Evolutionary conservation across 2,888 invertebrate species (phyloP).

Genomic region (Alcis repandata): DNA sequence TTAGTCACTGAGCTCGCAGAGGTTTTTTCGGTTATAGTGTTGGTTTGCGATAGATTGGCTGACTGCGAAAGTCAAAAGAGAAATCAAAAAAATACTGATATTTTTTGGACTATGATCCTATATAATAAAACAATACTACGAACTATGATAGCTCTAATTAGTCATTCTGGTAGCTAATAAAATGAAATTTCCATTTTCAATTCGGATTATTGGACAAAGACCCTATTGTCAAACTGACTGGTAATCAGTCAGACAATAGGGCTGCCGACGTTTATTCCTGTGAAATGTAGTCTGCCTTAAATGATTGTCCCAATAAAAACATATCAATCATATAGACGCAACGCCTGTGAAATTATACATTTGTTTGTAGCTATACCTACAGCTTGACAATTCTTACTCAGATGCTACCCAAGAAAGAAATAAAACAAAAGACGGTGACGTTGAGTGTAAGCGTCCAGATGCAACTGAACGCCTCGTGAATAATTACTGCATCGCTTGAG

Average conservation of each 20-base stretch:
- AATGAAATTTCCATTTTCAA: no score
- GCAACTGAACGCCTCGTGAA: constrained; percentile 76
- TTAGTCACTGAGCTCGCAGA: background rate
- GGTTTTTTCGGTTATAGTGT: constrained; percentile 48
- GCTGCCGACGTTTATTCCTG: no score
- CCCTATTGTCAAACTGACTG: no score
- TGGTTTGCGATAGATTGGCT: constrained; percentile 73
- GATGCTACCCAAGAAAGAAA: background rate
- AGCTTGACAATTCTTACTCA: constrained; percentile 39
- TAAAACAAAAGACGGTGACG: constrained; percentile 57
- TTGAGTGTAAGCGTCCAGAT: constrained; percentile 74
- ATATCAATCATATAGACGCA: background rate
- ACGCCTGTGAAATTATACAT: background rate
- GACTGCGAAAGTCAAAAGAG: background rate
- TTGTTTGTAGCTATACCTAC: no score
- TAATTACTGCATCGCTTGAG: constrained; percentile 72
- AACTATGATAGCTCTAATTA: no score
- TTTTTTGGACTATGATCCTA: no score
- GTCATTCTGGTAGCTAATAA: no score
- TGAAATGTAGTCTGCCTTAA: no score
- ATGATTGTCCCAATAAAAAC: no score
- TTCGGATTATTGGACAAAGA: no score
- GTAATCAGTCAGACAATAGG: no score
- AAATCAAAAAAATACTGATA: background rate
- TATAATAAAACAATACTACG: no score